Evolutionary conservation across 2,888 invertebrate species (phyloP).

Genomic region (Poecilobothrus nobilitatus): DNA sequence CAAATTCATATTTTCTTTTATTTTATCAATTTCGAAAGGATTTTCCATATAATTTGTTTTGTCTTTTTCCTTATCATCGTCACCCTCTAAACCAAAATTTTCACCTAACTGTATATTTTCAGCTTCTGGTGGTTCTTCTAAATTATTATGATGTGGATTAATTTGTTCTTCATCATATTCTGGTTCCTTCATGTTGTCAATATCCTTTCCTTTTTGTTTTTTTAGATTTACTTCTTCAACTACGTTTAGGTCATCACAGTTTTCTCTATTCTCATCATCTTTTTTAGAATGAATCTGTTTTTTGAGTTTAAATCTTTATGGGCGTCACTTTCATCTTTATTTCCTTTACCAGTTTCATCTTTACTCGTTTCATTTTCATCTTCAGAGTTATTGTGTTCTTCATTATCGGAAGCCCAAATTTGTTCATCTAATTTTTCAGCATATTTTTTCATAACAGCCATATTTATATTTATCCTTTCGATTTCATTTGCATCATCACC

Average conservation of each 20-base stretch:
- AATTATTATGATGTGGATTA: constrained; percentile 72
- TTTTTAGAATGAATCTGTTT: constrained; percentile 50
- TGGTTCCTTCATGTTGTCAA: constrained; percentile 75
- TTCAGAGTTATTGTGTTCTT: constrained; percentile 60
- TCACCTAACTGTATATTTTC: constrained; percentile 84
- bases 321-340: constrained; percentile 64
- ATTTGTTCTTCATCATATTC: constrained; percentile 70
- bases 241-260: constrained; percentile 46
- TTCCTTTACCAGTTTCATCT: constrained; percentile 58
- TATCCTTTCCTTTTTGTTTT: constrained; percentile 54
- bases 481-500: constrained; percentile 68
- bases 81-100: constrained; percentile 71
- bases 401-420: constrained; percentile 81
- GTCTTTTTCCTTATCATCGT: constrained; percentile 50
- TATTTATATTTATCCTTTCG: constrained; percentile 93
- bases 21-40: constrained; percentile 76
- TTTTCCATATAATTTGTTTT: constrained; percentile 59
- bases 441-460: constrained; percentile 89
- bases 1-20: constrained; percentile 52
- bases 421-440: constrained; percentile 73
- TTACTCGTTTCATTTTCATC: constrained; percentile 50
- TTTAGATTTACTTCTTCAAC: constrained; percentile 29
- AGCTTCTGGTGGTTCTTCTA: constrained; percentile 68
- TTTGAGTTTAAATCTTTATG: constrained; percentile 43
- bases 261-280: constrained; percentile 50